These are phyloP conservation scores for Papilio protenor DNA, from an alignment of 2,888 invertebrate genomes.

Conservation along the genomic window DNA sequence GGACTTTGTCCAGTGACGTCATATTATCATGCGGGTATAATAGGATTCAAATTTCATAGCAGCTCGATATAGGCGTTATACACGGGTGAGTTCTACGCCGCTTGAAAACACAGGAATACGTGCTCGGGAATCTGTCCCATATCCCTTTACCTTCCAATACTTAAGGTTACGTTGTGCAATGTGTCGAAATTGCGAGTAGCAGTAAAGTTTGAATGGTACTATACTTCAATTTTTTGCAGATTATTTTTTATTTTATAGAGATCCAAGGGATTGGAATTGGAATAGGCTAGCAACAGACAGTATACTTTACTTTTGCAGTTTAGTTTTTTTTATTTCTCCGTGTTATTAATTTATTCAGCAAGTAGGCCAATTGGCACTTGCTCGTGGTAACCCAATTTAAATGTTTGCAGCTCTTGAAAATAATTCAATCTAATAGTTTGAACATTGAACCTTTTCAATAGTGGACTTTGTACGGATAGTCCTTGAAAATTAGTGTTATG, in stretches of 20 bases:
- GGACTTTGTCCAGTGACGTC: slow-evolving; percentile 49
- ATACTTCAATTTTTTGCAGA: no score
- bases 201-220: no score
- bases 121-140: no score
- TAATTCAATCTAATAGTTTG: slow-evolving; percentile 2
- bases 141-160: no score
- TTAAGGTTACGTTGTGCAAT: no score
- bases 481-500: not conserved
- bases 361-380: slow-evolving; percentile 33
- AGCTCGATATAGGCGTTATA: no score
- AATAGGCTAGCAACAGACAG: no score
- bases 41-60: not conserved
- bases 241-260: no score
- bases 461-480: not conserved
- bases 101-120: no score
- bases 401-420: slow-evolving; percentile 24
- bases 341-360: not conserved
- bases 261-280: no score
- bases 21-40: slow-evolving; percentile 30
- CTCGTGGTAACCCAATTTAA: slow-evolving; percentile 15
- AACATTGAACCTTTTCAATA: not conserved
- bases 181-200: no score
- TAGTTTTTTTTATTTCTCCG: not conserved
- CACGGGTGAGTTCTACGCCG: no score
- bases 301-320: not conserved